phyloP scores from a whole-genome alignment of 2,797 vertebrate species.

The Eulemur rubriventer region DNA sequence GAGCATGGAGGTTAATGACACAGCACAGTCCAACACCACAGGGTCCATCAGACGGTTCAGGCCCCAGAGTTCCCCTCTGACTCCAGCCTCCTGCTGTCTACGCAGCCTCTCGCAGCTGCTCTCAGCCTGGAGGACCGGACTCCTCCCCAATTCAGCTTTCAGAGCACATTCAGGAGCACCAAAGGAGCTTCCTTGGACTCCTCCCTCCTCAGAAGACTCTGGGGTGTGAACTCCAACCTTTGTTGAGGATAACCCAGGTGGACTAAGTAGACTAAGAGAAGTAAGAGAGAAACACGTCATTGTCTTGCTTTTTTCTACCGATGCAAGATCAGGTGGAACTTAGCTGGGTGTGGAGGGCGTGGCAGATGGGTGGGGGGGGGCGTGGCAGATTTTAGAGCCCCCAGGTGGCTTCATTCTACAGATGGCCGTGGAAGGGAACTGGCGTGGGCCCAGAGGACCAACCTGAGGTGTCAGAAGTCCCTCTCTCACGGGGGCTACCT shows the following conservation, averaged over 20 bases:
- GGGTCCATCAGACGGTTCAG: not conserved
- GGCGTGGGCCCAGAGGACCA: not conserved
- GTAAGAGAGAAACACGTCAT: not conserved
- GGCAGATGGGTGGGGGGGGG: not conserved
- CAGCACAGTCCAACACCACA: not conserved
- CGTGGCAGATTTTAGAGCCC: not conserved
- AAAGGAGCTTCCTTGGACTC: not conserved
- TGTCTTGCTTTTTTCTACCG: not conserved
- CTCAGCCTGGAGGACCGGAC: not conserved
- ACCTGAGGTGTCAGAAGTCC: not conserved
- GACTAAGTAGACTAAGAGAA: not conserved
- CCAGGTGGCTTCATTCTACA: not conserved
- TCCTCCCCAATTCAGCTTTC: not conserved
- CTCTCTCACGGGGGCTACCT: not conserved
- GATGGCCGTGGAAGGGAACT: not conserved
- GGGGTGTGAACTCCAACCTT: not conserved
- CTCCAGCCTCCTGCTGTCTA: not conserved
- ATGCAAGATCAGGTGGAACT: not conserved
- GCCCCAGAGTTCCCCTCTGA: not conserved
- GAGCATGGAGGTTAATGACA: not conserved
- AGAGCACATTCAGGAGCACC: accelerated
- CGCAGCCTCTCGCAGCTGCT: not conserved
- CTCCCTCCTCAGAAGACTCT: not conserved
- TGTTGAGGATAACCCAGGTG: not conserved
- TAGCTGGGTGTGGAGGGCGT: not conserved